These are phyloP conservation scores for Kryphioiulus occultus DNA, from an alignment of 2,888 invertebrate species.

Conservation along the genomic window DNA sequence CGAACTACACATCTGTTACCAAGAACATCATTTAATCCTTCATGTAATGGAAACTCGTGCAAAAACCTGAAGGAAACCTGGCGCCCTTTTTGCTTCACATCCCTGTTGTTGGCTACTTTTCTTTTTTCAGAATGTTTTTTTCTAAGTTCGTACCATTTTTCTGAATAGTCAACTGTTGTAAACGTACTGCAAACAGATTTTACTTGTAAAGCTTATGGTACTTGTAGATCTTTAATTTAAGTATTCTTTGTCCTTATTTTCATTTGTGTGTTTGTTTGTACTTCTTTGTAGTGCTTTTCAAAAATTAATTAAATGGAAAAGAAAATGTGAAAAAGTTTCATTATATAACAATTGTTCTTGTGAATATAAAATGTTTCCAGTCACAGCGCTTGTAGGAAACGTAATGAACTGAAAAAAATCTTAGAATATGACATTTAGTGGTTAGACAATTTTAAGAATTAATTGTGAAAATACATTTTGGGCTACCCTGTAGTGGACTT, in stretches of 20 bases:
- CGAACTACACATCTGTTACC: neutral
- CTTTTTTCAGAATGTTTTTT: neutral
- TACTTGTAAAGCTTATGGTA: constrained; percentile 13
- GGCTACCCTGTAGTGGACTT: neutral
- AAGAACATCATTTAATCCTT: neutral
- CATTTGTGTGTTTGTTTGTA: neutral
- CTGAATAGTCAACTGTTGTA: neutral
- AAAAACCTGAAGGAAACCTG: neutral
- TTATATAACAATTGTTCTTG: neutral
- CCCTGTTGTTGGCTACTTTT: neutral
- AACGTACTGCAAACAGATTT: neutral
- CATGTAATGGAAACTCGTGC: neutral
- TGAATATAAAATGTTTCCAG: too few species aligned
- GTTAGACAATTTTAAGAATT: too few species aligned
- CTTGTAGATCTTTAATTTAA: constrained; percentile 26
- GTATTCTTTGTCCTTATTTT: neutral
- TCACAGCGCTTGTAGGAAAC: neutral
- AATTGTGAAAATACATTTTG: neutral
- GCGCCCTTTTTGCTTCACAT: neutral
- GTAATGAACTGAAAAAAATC: too few species aligned
- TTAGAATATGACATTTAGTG: too few species aligned
- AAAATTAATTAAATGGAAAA: neutral
- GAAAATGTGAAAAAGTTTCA: neutral
- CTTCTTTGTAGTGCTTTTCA: neutral
- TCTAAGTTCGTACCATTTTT: neutral